These are phyloP conservation scores for Uropetala carovei DNA, from an alignment of 2,888 invertebrate species.

Conservation along the genomic window DNA sequence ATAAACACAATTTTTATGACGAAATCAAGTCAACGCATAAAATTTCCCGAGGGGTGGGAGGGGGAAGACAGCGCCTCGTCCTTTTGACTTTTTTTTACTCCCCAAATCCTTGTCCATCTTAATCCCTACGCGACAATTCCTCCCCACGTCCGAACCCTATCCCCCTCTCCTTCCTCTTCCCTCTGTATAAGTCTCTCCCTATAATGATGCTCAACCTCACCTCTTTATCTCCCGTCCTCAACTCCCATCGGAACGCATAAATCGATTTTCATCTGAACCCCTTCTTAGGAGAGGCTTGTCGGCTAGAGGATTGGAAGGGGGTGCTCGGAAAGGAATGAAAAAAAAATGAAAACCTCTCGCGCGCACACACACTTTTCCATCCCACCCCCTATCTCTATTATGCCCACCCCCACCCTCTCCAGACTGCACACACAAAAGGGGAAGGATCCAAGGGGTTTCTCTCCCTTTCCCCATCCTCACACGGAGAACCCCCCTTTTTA, in stretches of 20 bases:
- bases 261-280: slow-evolving; percentile 49
- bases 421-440: slow-evolving; percentile 13
- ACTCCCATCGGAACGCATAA: slow-evolving; percentile 48
- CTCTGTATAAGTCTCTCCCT: not conserved
- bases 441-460: not conserved
- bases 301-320: not conserved
- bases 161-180: not conserved
- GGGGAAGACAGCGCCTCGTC: not conserved
- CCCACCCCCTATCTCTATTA: not conserved
- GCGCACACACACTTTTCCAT: not conserved
- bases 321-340: not conserved
- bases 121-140: slow-evolving; percentile 44
- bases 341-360: not conserved
- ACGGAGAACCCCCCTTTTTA: not conserved
- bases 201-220: not conserved
- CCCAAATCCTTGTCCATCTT: slow-evolving; percentile 40
- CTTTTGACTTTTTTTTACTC: not conserved
- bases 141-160: slow-evolving; percentile 27
- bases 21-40: slow-evolving; percentile 4
- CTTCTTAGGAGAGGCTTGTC: slow-evolving; percentile 9
- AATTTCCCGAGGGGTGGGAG: slow-evolving; percentile 9
- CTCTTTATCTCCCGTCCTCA: not conserved
- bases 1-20: slow-evolving; percentile 37
- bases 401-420: not conserved
- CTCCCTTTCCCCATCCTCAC: not conserved